Evolutionary conservation across 2,113 vertebrate species (phyloP).

Genomic region (Thinocorus orbignyianus): DNA sequence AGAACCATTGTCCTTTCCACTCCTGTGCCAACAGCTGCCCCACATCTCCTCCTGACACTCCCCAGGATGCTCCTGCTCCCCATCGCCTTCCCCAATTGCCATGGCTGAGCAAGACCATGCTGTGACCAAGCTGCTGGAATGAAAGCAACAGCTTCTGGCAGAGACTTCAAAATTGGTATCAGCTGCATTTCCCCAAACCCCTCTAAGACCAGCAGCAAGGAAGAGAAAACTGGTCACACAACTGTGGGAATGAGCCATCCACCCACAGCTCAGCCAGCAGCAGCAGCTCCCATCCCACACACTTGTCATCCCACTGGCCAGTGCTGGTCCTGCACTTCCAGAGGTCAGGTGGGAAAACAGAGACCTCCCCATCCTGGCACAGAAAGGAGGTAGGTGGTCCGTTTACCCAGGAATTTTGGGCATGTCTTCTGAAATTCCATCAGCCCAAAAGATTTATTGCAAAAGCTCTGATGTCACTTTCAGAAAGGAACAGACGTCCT

Average conservation of each 20-base stretch:
- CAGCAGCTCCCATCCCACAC: fast-evolving
- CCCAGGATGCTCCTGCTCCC: background rate
- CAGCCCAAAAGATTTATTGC: background rate
- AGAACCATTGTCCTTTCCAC: background rate
- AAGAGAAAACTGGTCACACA: background rate
- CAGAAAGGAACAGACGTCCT: background rate
- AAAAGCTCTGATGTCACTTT: background rate
- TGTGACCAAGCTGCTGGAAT: fast-evolving
- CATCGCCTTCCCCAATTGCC: background rate
- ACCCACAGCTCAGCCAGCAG: background rate
- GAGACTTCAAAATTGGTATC: background rate
- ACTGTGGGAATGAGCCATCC: background rate
- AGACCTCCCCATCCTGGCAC: background rate
- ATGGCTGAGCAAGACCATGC: background rate
- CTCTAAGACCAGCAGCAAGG: background rate
- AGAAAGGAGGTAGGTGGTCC: fast-evolving
- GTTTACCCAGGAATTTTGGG: background rate
- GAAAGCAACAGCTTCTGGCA: background rate
- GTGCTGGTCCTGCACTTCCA: background rate
- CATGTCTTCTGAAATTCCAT: background rate
- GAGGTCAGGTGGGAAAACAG: background rate
- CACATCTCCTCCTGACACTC: background rate
- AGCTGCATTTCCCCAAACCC: background rate
- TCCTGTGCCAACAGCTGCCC: background rate
- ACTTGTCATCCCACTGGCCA: fast-evolving